Base-by-base conservation (phyloP, 2,797 vertebrate species). In the Cercopithecus hamlyni region DNA sequence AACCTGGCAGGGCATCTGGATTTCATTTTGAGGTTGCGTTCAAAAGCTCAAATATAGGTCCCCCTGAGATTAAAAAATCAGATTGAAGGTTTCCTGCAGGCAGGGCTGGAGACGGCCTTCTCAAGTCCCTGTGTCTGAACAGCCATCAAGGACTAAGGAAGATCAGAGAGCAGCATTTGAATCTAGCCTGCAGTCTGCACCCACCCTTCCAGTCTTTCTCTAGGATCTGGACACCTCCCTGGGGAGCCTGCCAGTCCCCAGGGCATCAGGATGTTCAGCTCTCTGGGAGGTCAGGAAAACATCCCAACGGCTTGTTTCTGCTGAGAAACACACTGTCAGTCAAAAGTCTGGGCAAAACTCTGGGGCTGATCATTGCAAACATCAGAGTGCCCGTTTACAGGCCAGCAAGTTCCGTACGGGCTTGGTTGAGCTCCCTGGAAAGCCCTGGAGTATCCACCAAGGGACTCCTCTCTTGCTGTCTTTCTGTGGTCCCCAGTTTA, bases 381-480 rank as follows among this genome's bases (percentile, higher is more conserved):
- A 20, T 7, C 36, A 61, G 2, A 76, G 67, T 5, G 30, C 41
- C 17, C 19, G 15, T 48, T 26, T 61, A 30, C 20, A 43, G 15
- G n/a, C 50, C 48, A 36, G 39, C 1, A 15, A 52, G 33, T 8
- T 33, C 64, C 7, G 0, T 26, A 4, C 33, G 36, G 61, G 39
- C 87, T 88, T 55, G 81, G 20, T 10, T 10, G 50, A 20, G 58
- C 55, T 48, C 76, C 17, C 45, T n/a, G 61, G 13, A 50, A 77
- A 95, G 43, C 13, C 75, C 55, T 43, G 43, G 24, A 75, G 14
- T 15, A 43, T 43, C n/a, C 52, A 11, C 26, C 26, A 30, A 33
- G 72, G 72, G 96, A 80, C 5, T 77, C 95, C 87, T 96, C 86
- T 96, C 91, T 70, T n/a, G 0, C 3, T 33, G 82, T 90, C 77